Evolutionary conservation across 2,797 vertebrate species (phyloP).

Genomic region (Tolypeutes matacus): DNA sequence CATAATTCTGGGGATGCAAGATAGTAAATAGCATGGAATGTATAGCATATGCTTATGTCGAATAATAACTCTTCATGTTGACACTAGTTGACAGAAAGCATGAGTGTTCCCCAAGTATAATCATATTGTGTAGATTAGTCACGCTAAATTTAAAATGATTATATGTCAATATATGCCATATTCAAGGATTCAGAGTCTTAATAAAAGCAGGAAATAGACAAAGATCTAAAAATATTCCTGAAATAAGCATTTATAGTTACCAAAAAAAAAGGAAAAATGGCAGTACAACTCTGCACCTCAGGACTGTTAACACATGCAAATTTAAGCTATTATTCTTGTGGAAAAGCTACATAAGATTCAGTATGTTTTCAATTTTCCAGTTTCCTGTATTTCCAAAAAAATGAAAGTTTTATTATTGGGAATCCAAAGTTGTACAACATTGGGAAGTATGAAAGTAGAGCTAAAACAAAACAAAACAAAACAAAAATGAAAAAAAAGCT

Average conservation of each 20-base stretch:
- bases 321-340: slow-evolving; percentile 40
- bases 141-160: slow-evolving; percentile 72
- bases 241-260: slow-evolving; percentile 8
- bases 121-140: slow-evolving; percentile 66
- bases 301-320: not conserved
- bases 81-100: slow-evolving; percentile 70
- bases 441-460: slow-evolving; percentile 3
- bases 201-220: slow-evolving; percentile 62
- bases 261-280: slow-evolving; percentile 53
- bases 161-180: slow-evolving; percentile 79
- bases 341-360: not conserved
- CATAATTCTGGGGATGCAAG: slow-evolving; percentile 46
- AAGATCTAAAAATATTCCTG: slow-evolving; percentile 34
- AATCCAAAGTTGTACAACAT: slow-evolving; percentile 57
- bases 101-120: slow-evolving; percentile 33
- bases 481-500: slow-evolving; percentile 3
- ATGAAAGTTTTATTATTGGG: slow-evolving; percentile 70
- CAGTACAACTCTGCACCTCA: not conserved
- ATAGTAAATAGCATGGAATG: slow-evolving; percentile 37
- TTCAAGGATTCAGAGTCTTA: slow-evolving; percentile 64
- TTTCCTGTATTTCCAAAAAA: slow-evolving; percentile 60
- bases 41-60: slow-evolving; percentile 27
- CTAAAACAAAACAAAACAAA: not conserved
- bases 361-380: slow-evolving; percentile 69
- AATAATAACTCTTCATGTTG: slow-evolving; percentile 62